phyloP scores from a whole-genome alignment of 2,797 vertebrate genomes.

The Adelosebastes latens region DNA sequence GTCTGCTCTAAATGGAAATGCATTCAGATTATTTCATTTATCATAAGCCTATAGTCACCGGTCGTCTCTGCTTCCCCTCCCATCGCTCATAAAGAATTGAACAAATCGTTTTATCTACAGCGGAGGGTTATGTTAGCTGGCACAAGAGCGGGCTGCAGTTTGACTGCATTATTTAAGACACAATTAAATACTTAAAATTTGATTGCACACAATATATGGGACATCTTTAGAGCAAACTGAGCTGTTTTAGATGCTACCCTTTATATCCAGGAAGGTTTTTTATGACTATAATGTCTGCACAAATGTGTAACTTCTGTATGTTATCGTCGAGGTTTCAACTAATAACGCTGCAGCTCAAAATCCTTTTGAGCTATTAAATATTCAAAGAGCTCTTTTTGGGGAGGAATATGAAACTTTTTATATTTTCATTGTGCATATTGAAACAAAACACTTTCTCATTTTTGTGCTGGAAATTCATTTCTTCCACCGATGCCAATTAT shows the following conservation, averaged over 20 bases:
- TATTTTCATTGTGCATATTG: conserved; percentile 34
- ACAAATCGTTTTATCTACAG: conserved; percentile 59
- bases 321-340: background rate
- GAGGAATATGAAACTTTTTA: background rate
- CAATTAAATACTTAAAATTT: conserved; percentile 42
- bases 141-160: conserved; percentile 25
- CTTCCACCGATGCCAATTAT: conserved; percentile 8
- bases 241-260: background rate
- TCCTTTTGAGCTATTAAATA: conserved; percentile 25
- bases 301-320: background rate
- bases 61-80: conserved; percentile 20
- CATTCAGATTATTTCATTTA: conserved; percentile 64
- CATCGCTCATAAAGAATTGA: conserved; percentile 64
- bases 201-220: conserved; percentile 17
- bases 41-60: conserved; percentile 46
- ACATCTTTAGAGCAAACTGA: conserved; percentile 7
- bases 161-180: conserved; percentile 58
- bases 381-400: conserved; percentile 10
- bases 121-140: conserved; percentile 35
- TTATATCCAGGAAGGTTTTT: background rate
- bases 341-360: background rate
- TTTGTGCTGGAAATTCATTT: conserved; percentile 19
- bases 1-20: conserved; percentile 65
- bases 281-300: background rate
- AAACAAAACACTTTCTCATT: conserved; percentile 26